These are phyloP conservation scores for Drosophila malerkotliana DNA, from an alignment of 1,140 invertebrate species.

Conservation along the genomic window DNA sequence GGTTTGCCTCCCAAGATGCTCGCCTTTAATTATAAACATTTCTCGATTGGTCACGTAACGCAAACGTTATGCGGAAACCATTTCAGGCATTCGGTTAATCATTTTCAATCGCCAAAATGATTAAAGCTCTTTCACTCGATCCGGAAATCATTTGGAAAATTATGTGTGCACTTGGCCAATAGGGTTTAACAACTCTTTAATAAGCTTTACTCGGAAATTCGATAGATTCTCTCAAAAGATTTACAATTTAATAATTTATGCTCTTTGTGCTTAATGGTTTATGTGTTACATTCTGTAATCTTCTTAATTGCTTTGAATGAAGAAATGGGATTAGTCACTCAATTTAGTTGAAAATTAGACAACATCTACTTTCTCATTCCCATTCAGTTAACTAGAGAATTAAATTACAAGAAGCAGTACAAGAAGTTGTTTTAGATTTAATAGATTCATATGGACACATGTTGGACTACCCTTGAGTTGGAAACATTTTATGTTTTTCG, in stretches of 20 bases:
- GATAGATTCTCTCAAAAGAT: background rate
- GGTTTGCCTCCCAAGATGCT: constrained; percentile 47
- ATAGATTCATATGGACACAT: background rate
- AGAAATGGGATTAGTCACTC: constrained; percentile 61
- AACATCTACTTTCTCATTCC: background rate
- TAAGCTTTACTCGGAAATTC: background rate
- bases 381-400: constrained; percentile 18
- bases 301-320: constrained; percentile 70
- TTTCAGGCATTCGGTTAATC: constrained; percentile 31
- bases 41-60: constrained; percentile 42
- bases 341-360: constrained; percentile 45
- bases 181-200: constrained; percentile 11
- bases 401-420: background rate
- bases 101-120: constrained; percentile 35
- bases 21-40: constrained; percentile 44
- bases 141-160: constrained; percentile 14
- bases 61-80: constrained; percentile 35
- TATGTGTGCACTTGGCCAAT: constrained; percentile 2
- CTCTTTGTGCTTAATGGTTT: constrained; percentile 2
- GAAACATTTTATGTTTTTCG: background rate
- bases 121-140: constrained; percentile 6
- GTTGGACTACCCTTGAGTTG: constrained; percentile 13
- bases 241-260: background rate
- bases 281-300: constrained; percentile 46
- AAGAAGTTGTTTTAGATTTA: constrained; percentile 10